Evolutionary conservation across 2,888 invertebrate species (phyloP).

Genomic region (Hypsopygia costalis): DNA sequence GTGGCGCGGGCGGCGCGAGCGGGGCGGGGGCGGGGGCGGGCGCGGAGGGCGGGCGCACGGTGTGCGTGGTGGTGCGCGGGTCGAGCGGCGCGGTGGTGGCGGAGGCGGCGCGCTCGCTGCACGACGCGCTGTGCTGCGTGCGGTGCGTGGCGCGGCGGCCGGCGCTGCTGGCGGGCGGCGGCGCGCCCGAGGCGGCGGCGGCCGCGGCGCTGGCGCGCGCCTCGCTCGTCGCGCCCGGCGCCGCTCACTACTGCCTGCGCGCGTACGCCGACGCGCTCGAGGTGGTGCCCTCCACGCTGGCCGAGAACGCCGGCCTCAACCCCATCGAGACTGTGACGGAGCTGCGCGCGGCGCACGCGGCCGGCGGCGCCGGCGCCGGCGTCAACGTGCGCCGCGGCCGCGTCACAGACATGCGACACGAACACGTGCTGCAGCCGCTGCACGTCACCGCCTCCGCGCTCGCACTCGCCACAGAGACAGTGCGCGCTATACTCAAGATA

Average conservation of each 20-base stretch:
- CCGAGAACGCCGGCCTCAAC: conserved; percentile 85
- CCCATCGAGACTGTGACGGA: conserved; percentile 98
- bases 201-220: conserved; percentile 90
- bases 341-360: conserved; percentile 95
- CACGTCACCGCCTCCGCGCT: conserved; percentile 97
- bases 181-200: conserved; percentile 98
- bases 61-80: conserved; percentile 94
- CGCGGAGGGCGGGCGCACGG: conserved; percentile 93
- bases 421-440: conserved; percentile 98
- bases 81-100: conserved; percentile 93
- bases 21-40: conserved; percentile 94
- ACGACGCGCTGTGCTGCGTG: conserved; percentile 94
- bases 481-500: conserved; percentile 98
- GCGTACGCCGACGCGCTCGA: conserved; percentile 98
- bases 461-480: conserved; percentile 97
- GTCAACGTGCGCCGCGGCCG: conserved; percentile 98
- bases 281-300: conserved; percentile 77
- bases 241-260: conserved; percentile 96
- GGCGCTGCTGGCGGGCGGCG: conserved; percentile 96
- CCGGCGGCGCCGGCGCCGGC: conserved; percentile 91
- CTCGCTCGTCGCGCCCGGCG: conserved; percentile 92
- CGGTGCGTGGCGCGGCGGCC: conserved; percentile 97
- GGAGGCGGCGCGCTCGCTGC: conserved; percentile 94
- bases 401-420: conserved; percentile 97
- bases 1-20: conserved; percentile 90